These are phyloP conservation scores for Phrynocephalus versicolor DNA, from an alignment of 2,113 vertebrate genomes.

Conservation along the genomic window DNA sequence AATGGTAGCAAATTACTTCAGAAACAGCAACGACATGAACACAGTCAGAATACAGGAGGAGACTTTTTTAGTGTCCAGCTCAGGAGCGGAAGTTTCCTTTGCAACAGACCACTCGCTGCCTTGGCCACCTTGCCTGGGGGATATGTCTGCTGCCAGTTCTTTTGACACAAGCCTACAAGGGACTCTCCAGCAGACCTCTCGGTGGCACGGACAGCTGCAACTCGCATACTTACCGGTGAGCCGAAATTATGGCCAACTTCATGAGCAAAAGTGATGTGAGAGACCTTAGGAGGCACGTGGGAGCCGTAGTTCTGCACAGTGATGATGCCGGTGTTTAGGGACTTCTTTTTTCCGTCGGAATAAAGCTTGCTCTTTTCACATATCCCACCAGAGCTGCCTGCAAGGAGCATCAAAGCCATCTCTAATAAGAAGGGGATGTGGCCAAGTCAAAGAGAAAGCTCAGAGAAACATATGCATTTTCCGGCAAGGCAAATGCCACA, in stretches of 20 bases:
- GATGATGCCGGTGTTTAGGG: conserved; percentile 98
- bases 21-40: background rate
- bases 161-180: too few relatives aligned
- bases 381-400: conserved; percentile 97
- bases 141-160: too few relatives aligned
- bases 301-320: conserved; percentile 98
- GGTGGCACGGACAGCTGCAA: too few relatives aligned
- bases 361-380: conserved; percentile 94
- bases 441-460: background rate
- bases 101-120: background rate
- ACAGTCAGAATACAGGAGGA: background rate
- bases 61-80: background rate
- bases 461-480: background rate
- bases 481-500: background rate
- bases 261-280: conserved; percentile 98
- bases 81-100: background rate
- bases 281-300: conserved; percentile 96
- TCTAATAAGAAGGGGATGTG: conserved; percentile 12
- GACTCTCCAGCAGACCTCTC: background rate
- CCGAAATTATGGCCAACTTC: conserved; percentile 99
- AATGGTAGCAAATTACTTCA: background rate
- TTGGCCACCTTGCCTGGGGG: background rate
- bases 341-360: conserved; percentile 94
- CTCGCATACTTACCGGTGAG: conserved; percentile 88
- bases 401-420: conserved; percentile 7